phyloP scores from a whole-genome alignment of 2,888 invertebrate species.

The Petrolisthes cinctipes region DNA sequence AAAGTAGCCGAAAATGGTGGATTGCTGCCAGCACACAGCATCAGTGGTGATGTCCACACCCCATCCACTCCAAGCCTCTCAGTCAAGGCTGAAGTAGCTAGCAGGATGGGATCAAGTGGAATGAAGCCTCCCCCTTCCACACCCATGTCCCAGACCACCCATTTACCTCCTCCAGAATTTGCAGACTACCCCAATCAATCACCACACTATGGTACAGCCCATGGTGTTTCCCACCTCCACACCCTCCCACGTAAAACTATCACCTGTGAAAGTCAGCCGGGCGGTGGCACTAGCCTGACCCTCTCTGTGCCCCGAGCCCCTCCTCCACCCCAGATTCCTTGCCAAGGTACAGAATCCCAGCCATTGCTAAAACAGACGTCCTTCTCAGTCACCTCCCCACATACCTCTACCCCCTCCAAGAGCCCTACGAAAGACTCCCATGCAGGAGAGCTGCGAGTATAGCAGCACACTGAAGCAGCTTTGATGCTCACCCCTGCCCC shows the following conservation, averaged over 20 bases:
- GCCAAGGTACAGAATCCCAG: slow-evolving; percentile 63
- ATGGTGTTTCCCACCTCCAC: slow-evolving; percentile 58
- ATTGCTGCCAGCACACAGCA: slow-evolving; percentile 61
- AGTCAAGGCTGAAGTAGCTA: slow-evolving; percentile 46
- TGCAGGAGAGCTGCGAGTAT: slow-evolving; percentile 64
- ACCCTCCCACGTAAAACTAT: slow-evolving; percentile 59
- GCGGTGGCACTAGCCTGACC: slow-evolving; percentile 53
- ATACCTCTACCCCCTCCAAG: slow-evolving; percentile 59
- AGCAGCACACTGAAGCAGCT: slow-evolving; percentile 49
- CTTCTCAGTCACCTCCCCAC: slow-evolving; percentile 62
- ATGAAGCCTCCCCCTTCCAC: slow-evolving; percentile 53
- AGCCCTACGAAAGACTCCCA: slow-evolving; percentile 62
- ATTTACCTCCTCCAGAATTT: slow-evolving; percentile 85
- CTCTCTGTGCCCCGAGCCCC: slow-evolving; percentile 63
- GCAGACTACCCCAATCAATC: slow-evolving; percentile 78
- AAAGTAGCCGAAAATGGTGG: slow-evolving; percentile 65
- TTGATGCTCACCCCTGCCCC: slow-evolving; percentile 6
- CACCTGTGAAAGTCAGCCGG: slow-evolving; percentile 40
- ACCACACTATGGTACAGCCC: slow-evolving; percentile 56
- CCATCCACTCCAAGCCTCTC: slow-evolving; percentile 49
- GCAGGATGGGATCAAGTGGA: slow-evolving; percentile 38
- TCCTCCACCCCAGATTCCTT: slow-evolving; percentile 62
- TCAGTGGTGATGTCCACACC: slow-evolving; percentile 61
- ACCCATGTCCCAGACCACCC: slow-evolving; percentile 72
- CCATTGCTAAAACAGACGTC: slow-evolving; percentile 64